Conservation (phyloP, 2,113 vertebrate genomes). For the Lota lota region DNA sequence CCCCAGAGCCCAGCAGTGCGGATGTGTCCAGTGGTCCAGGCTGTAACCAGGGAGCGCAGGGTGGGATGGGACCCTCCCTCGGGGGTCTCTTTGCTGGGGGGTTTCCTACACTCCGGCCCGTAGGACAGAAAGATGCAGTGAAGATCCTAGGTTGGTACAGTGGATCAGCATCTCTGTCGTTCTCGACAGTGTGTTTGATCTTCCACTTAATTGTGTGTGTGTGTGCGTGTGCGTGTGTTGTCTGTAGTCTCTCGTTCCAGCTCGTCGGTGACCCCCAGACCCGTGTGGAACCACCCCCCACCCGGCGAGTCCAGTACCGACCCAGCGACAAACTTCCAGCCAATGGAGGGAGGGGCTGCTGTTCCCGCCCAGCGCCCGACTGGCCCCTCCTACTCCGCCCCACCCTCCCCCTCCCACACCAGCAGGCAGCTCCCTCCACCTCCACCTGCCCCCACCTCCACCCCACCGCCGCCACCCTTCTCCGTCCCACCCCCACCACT, state of each 20-base stretch:
- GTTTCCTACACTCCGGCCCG: constrained; percentile 88
- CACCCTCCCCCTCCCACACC: constrained; percentile 62
- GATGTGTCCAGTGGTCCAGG: constrained; percentile 55
- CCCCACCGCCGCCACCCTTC: constrained; percentile 26
- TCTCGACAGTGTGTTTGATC: neutral
- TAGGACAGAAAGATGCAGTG: constrained; percentile 80
- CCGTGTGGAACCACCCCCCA: constrained; percentile 64
- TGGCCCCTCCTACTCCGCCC: constrained; percentile 56
- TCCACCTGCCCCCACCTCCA: constrained; percentile 42
- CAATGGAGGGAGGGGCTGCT: constrained; percentile 38
- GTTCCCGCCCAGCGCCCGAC: constrained; percentile 47
- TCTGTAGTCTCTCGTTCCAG: constrained; percentile 66
- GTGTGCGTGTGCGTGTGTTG: constrained; percentile 28
- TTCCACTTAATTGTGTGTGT: constrained; percentile 13
- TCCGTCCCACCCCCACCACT: constrained; percentile 38
- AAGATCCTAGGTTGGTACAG: constrained; percentile 69
- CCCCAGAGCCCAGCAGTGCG: constrained; percentile 69
- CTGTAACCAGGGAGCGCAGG: constrained; percentile 52
- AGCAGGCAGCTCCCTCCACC: constrained; percentile 42
- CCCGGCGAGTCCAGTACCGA: constrained; percentile 44
- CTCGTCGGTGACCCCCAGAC: constrained; percentile 70
- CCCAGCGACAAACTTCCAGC: constrained; percentile 39
- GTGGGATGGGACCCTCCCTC: constrained; percentile 72
- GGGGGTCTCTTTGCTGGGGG: constrained; percentile 91
- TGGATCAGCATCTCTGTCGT: neutral